phyloP scores from a whole-genome alignment of 2,113 vertebrate genomes.

The Muntiacus reevesi region DNA sequence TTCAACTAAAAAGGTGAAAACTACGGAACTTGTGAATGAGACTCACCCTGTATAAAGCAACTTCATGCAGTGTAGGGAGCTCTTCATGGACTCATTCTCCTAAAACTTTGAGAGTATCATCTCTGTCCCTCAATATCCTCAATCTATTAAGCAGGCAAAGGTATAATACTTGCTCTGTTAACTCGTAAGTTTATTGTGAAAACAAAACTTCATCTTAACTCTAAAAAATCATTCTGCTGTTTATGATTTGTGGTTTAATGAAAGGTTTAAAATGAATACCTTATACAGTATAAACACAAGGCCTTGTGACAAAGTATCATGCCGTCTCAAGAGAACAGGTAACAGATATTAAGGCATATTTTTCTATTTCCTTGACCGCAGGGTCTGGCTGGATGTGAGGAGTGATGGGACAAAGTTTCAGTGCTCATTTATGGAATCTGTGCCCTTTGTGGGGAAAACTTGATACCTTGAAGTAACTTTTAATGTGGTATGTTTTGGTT shows the following conservation, averaged over 20 bases:
- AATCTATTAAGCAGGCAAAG: not conserved
- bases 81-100: not conserved
- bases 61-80: not conserved
- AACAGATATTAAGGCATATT: not conserved
- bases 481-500: not conserved
- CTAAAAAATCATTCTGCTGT: not conserved
- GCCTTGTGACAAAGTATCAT: not conserved
- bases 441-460: not conserved
- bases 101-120: not conserved
- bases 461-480: not conserved
- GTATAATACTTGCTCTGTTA: not conserved
- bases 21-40: not conserved
- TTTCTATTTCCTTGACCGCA: not conserved
- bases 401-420: not conserved
- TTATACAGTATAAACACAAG: not conserved
- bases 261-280: not conserved
- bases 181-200: not conserved
- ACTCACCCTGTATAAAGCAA: not conserved
- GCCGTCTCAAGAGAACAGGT: not conserved
- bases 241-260: constrained; percentile 7
- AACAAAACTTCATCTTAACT: not conserved
- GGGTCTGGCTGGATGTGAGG: not conserved
- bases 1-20: not conserved
- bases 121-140: not conserved
- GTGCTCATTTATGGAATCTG: not conserved